Conservation (phyloP, 2,888 invertebrate genomes). For the Amblyteles armatorius region DNA sequence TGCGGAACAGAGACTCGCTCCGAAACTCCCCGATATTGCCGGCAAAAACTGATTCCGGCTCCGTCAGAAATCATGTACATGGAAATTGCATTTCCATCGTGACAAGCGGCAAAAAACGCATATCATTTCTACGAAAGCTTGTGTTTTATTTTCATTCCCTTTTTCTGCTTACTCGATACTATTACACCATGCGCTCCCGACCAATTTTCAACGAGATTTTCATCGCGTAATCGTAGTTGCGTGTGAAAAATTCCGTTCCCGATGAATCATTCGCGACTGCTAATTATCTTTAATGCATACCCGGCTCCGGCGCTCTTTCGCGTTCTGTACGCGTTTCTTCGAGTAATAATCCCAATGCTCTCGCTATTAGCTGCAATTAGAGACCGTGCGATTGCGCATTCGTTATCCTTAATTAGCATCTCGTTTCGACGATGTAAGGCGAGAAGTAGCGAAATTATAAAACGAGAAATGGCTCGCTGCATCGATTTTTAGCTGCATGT, state of each 20-base stretch:
- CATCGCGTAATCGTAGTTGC: slow-evolving; percentile 53
- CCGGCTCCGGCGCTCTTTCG: slow-evolving; percentile 25
- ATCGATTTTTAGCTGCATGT: background rate
- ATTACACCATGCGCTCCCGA: background rate
- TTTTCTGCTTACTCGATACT: background rate
- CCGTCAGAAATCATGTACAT: slow-evolving; percentile 21
- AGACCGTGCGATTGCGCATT: slow-evolving; percentile 22
- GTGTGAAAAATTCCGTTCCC: slow-evolving; percentile 47
- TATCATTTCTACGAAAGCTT: background rate
- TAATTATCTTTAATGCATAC: slow-evolving; percentile 60
- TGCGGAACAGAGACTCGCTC: background rate
- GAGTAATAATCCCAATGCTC: slow-evolving; percentile 42
- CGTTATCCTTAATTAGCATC: slow-evolving; percentile 55
- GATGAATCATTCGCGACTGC: slow-evolving; percentile 37
- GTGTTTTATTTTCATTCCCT: background rate
- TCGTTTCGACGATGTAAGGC: slow-evolving; percentile 17
- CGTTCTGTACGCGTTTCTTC: slow-evolving; percentile 38
- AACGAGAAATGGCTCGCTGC: background rate
- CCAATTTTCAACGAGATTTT: slow-evolving; percentile 18
- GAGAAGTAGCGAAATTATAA: slow-evolving; percentile 3
- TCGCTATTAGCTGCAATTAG: slow-evolving; percentile 54
- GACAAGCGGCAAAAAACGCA: slow-evolving; percentile 3
- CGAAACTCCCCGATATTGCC: background rate
- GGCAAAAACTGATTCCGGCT: slow-evolving; percentile 48
- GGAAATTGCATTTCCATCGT: slow-evolving; percentile 9